Percentiles rank a stretch among this genome's conserved stretches.
Conservation (phyloP, 1,140 invertebrate genomes). For the Colletes gigas region DNA sequence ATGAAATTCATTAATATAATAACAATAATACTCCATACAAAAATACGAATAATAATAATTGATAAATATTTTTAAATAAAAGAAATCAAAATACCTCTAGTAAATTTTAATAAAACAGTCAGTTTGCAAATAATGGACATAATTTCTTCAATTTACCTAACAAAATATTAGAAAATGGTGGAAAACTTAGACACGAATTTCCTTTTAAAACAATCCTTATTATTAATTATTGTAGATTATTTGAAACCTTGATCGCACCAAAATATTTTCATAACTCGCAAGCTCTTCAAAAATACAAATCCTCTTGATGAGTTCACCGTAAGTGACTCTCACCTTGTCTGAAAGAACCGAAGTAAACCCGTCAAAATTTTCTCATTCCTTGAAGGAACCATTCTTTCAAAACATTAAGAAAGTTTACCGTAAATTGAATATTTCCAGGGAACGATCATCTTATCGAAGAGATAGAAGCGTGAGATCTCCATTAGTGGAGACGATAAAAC, state of each 20-base stretch:
- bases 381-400: constrained; percentile 2
- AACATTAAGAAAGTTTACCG: not conserved
- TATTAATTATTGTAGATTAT: not conserved
- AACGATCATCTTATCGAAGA: not conserved
- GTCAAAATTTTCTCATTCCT: constrained; percentile 38
- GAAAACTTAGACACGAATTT: not conserved
- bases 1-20: constrained; percentile 11
- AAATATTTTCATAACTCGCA: not conserved
- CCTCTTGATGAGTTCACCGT: not conserved
- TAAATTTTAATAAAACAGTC: not conserved
- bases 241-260: not conserved
- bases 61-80: not conserved
- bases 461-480: not conserved
- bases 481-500: not conserved
- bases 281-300: not conserved
- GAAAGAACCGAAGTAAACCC: constrained; percentile 13
- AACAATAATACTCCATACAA: constrained; percentile 31
- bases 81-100: not conserved
- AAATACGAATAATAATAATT: not conserved
- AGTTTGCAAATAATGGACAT: not conserved
- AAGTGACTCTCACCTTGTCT: constrained; percentile 16
- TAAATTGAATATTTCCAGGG: constrained; percentile 6
- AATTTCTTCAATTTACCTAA: not conserved
- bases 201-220: not conserved
- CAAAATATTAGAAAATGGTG: not conserved